A percentile compares a stretch with the other conserved stretches of the same genome.
phyloP scores from a whole-genome alignment of 2,113 vertebrate genomes.

The Apaloderma vittatum region DNA sequence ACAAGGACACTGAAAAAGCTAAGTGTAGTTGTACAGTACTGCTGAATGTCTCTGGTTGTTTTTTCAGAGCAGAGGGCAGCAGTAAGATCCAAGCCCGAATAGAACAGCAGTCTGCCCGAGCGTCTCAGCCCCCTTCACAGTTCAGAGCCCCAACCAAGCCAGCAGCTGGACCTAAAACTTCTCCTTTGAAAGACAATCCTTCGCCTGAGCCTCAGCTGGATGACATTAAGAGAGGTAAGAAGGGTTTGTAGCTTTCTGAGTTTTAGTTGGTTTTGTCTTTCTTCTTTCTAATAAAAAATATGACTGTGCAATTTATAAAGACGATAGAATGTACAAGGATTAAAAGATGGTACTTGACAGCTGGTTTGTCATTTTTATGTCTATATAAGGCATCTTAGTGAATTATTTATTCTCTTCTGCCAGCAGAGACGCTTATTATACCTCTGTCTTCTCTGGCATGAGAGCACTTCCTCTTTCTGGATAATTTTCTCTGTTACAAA shows the following conservation, averaged over 20 bases:
- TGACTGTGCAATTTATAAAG: background rate
- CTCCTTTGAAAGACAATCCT: slow-evolving; percentile 94
- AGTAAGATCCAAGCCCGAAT: slow-evolving; percentile 98
- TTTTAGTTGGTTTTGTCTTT: background rate
- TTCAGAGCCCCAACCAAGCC: slow-evolving; percentile 93
- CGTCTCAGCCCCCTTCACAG: slow-evolving; percentile 86
- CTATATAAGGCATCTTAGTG: background rate
- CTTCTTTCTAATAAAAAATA: background rate
- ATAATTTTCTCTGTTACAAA: background rate
- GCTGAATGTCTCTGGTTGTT: background rate
- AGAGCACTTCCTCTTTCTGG: background rate
- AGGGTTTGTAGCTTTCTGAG: background rate
- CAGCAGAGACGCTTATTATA: background rate
- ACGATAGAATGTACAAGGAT: background rate
- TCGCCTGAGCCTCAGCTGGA: slow-evolving; percentile 97
- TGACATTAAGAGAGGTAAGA: slow-evolving; percentile 96
- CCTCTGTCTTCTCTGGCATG: background rate
- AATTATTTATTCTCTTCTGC: slow-evolving; percentile 38
- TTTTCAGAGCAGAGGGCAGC: slow-evolving; percentile 94
- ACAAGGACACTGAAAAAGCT: background rate
- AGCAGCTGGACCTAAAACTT: slow-evolving; percentile 89
- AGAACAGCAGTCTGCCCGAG: slow-evolving; percentile 92
- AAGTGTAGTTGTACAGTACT: background rate
- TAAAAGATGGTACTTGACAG: background rate
- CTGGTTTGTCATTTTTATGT: slow-evolving; percentile 8